Evolutionary conservation across 2,113 vertebrate genomes (phyloP), one percentile per base, ranked within the genome.

Genomic region (Coryphaenoides rupestris): DNA sequence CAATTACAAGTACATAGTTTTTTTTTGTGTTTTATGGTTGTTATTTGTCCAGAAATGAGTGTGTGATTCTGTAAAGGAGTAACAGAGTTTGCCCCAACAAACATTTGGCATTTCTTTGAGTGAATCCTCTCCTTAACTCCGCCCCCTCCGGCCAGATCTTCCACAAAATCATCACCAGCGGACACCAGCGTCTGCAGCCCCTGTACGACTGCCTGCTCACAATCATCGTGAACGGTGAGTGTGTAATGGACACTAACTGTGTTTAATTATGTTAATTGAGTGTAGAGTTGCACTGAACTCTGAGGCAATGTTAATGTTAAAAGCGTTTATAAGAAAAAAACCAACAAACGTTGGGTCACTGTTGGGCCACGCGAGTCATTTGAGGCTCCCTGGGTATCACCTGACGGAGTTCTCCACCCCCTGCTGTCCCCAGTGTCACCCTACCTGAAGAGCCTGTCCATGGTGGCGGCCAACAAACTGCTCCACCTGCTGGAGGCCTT

Each of bases 131-230:
- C 9, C 9, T 40, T 7, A 40, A 40, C 33, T 40, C 33, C 13
- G 33, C 24, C 28, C 19, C 2, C 3, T 58, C 0, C 64, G n/a
- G n/a, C 54, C 57, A 99, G 97, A 94, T 98, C 68, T 97, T 99
- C 86, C 96, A 99, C 83, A 98, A 98, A 84, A 93, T 98, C 87
- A 92, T 98, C 77, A 98, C 94, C 74, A 92, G 93, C 0, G 96
- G 97, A 23, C 96, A 99, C 75, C 96, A 95, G 86, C 91, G 96
- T 5, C 89, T 99, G 49, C 94, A 97, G 84, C 95, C 97, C 7
- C 92, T 99, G 58, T 99, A 96, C 0, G 96, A 98, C 80, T 99
- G 96, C 75, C 90, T 99, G 84, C 96, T 99, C 70, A 99, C 97
- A 19, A 90, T 99, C 13, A 78, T 98, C 28, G 97, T 99, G 55